A percentile compares a stretch with the other conserved stretches of the same genome.
These are phyloP conservation scores for Rousettus leschenaultii DNA, from an alignment of 2,113 vertebrate genomes.

Conservation along the genomic window DNA sequence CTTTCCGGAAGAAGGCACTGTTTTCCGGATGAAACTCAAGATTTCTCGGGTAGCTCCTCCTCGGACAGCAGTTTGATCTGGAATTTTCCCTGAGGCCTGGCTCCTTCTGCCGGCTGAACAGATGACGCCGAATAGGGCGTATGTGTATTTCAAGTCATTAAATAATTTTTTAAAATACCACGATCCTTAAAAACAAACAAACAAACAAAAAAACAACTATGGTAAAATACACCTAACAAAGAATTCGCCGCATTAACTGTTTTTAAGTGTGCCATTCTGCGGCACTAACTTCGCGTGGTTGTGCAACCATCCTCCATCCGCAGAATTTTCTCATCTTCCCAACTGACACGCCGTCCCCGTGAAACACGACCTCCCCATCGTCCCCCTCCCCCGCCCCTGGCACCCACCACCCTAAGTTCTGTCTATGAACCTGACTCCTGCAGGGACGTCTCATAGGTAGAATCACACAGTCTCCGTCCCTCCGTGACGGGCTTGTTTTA, in stretches of 20 bases:
- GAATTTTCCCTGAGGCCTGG: neutral
- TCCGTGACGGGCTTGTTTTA: no score
- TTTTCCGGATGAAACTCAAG: neutral
- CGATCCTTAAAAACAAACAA: neutral
- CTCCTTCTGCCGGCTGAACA: neutral
- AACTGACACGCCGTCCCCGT: neutral
- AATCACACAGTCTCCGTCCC: no score
- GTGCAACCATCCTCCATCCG: neutral
- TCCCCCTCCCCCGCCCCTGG: neutral
- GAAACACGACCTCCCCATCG: rapidly evolving
- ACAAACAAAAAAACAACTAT: neutral
- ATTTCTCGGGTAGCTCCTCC: neutral
- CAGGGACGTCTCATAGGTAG: no score
- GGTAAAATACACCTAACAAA: neutral
- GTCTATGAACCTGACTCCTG: no score
- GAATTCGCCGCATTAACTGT: neutral
- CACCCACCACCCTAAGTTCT: neutral
- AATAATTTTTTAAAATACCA: neutral
- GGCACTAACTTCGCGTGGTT: neutral
- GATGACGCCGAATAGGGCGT: neutral
- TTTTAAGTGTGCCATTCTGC: neutral
- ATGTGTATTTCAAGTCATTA: neutral
- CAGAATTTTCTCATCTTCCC: neutral
- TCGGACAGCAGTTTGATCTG: neutral
- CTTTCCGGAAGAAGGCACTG: neutral